Base-by-base conservation (phyloP, 2,888 invertebrate genomes). In the Drosophila kanekoi region DNA sequence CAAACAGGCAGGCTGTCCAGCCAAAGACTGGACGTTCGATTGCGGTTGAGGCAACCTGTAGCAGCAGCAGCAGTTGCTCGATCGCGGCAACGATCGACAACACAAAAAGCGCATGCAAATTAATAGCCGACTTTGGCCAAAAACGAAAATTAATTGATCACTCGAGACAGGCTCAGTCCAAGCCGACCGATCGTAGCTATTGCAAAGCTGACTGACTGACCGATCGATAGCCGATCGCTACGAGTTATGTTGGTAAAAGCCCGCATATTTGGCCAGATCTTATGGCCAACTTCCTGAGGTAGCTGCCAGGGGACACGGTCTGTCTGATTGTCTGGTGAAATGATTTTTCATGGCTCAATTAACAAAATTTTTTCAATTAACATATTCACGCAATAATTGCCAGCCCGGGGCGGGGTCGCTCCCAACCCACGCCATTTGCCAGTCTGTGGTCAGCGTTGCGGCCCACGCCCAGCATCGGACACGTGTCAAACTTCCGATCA, bases 401-500 rank as follows among this genome's bases (percentile, higher is more conserved):
- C 28, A 33, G 20, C 49, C 28, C 38, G 48, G 66, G 79, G 71
- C 60, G 71, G 20, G 54, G 60, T 51, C 59, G 28, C 16, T 6
- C 23, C 11, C 35, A 16, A 35, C 79, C 79, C 74, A 80, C 79
- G 56, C 56, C 45, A 20, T 58, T 45, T 37, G n/a, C 28, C 8
- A 28, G 28, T 28, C 35, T 54, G 64, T 41, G 65, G 40, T 64
- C 65, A 65, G 51, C 35, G 56, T 1, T 49, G 51, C 67, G 28
- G 51, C 71, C 83, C 71, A 65, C 57, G 74, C 33, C 14, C 45
- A 47, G 23, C 41, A 56, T 62, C 18, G 64, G 81, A 67, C 81
- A 82, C 82, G 88, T 82, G 82, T 83, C 88, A 83, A 86, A 88
- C 85, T 86, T 86, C 85, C 85, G 89, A 86, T 87, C 89, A 89